A percentile compares a stretch with the other conserved stretches of the same genome.
These are phyloP conservation scores for Temnopleurus reevesii DNA, from an alignment of 53 echinoderm and acorn worm species.

Conservation along the genomic window DNA sequence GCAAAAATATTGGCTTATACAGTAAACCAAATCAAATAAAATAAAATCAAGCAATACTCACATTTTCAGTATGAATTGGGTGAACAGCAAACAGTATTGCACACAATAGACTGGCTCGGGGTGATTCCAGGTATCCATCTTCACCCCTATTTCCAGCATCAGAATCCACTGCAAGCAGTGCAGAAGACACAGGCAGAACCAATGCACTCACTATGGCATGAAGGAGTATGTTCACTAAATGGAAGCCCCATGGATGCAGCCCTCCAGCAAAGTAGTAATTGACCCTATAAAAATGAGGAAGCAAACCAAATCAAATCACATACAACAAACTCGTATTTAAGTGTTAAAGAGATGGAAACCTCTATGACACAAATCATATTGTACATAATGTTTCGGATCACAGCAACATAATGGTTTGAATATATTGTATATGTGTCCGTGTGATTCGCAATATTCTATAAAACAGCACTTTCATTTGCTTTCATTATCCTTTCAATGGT, in stretches of 20 bases:
- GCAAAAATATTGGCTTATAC: too few relatives aligned
- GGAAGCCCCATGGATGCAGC: constrained; percentile 79
- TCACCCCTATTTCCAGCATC: constrained; percentile 42
- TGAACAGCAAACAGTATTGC: constrained; percentile 87
- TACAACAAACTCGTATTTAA: background rate
- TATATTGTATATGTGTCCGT: too few relatives aligned
- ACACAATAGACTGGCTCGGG: constrained; percentile 80
- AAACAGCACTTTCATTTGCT: too few relatives aligned
- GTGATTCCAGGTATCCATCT: background rate
- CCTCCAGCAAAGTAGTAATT: constrained; percentile 86
- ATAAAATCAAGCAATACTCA: constrained; percentile 76
- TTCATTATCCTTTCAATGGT: too few relatives aligned
- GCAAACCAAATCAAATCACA: background rate
- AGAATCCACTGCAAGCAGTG: constrained; percentile 2
- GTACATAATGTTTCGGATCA: too few relatives aligned
- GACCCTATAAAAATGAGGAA: background rate
- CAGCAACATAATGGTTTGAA: too few relatives aligned
- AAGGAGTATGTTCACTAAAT: constrained; percentile 80
- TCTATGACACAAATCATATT: too few relatives aligned
- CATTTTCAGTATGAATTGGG: constrained; percentile 95
- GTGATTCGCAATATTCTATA: too few relatives aligned
- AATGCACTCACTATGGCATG: constrained; percentile 77
- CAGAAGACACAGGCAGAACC: constrained; percentile 67
- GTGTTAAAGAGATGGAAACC: too few relatives aligned
- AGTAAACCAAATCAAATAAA: too few relatives aligned